A percentile compares a stretch with the other conserved stretches of the same genome.
Conservation (phyloP, 1,140 invertebrate species). For the Polypedilum vanderplanki region DNA sequence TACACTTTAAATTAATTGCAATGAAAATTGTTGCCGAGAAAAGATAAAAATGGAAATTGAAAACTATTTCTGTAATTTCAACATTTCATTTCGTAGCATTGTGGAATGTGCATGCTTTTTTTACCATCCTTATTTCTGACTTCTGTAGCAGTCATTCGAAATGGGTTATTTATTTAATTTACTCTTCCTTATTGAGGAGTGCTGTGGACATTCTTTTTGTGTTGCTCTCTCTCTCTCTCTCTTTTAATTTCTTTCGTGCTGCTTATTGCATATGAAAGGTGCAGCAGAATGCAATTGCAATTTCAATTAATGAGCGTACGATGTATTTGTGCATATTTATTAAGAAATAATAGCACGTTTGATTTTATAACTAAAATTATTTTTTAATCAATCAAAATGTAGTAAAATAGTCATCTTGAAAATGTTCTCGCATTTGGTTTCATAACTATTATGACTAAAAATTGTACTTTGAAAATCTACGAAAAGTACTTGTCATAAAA, state of each 20-base stretch:
- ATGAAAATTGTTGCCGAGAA: neutral
- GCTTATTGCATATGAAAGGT: neutral
- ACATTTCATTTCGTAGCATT: neutral
- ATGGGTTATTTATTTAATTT: conserved; percentile 28
- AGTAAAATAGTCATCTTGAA: too few relatives aligned
- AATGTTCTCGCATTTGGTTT: too few relatives aligned
- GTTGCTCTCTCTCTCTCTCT: conserved; percentile 6
- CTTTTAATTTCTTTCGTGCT: neutral
- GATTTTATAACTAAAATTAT: too few relatives aligned
- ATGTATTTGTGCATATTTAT: too few relatives aligned
- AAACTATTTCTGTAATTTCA: conserved; percentile 19
- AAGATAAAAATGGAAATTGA: conserved; percentile 20
- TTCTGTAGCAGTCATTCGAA: neutral
- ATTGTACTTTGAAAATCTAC: too few relatives aligned
- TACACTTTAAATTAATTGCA: conserved; percentile 22
- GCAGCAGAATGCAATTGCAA: conserved; percentile 10
- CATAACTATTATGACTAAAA: too few relatives aligned
- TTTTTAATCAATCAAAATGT: too few relatives aligned
- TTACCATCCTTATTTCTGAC: neutral
- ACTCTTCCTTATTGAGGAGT: conserved; percentile 23
- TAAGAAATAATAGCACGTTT: too few relatives aligned
- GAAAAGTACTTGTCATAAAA: too few relatives aligned
- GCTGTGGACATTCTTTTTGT: neutral
- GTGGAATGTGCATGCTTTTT: neutral
- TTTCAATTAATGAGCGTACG: neutral